These are phyloP conservation scores for Agrilus mali DNA, from an alignment of 2,888 invertebrate species.

Conservation along the genomic window DNA sequence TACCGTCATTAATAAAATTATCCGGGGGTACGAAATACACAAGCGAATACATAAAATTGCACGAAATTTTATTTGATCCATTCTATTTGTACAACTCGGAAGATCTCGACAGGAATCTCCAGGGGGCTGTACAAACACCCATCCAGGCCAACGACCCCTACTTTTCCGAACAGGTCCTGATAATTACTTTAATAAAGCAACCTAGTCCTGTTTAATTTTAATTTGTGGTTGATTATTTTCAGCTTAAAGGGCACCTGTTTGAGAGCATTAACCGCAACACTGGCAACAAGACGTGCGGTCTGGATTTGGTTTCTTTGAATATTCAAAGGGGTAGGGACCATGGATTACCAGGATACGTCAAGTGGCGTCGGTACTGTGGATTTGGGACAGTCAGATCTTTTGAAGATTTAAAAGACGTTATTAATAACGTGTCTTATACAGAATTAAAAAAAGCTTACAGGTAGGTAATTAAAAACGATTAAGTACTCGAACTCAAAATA, in stretches of 20 bases:
- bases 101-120: conserved; percentile 50
- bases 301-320: conserved; percentile 77
- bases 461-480: conserved; percentile 25
- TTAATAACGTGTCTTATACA: conserved; percentile 50
- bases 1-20: conserved; percentile 63
- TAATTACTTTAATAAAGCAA: too few relatives aligned
- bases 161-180: conserved; percentile 45
- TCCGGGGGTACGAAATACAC: conserved; percentile 39
- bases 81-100: conserved; percentile 51
- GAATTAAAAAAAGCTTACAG: conserved; percentile 53
- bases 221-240: conserved; percentile 19
- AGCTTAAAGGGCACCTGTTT: conserved; percentile 59
- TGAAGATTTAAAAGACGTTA: conserved; percentile 46
- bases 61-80: conserved; percentile 71
- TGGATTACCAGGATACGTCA: conserved; percentile 66
- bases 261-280: conserved; percentile 32
- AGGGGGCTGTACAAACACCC: conserved; percentile 52
- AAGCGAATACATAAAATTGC: conserved; percentile 55
- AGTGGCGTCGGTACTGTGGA: conserved; percentile 67
- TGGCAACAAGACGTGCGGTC: conserved; percentile 40
- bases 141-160: conserved; percentile 49
- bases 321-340: conserved; percentile 85
- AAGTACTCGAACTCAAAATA: too few relatives aligned
- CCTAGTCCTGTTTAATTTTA: too few relatives aligned
- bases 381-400: conserved; percentile 49